Evolutionary conservation across 1,140 invertebrate genomes (phyloP).

Genomic region (Gryllus bimaculatus): DNA sequence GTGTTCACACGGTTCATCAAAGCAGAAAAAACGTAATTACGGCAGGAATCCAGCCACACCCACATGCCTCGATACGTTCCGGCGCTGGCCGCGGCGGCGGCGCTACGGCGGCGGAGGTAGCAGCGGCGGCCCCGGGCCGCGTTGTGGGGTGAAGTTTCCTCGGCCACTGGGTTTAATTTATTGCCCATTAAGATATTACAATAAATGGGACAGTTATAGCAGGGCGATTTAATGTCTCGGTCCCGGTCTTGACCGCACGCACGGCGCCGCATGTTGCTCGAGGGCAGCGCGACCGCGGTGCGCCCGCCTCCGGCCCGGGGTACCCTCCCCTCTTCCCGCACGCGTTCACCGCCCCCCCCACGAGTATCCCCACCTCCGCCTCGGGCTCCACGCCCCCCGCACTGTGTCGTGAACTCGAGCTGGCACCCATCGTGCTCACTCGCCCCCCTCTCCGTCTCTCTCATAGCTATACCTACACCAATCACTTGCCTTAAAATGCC

Average conservation of each 20-base stretch:
- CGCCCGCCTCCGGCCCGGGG: no score
- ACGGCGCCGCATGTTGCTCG: background rate
- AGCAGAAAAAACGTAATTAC: slow-evolving; percentile 5
- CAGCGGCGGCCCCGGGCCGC: no score
- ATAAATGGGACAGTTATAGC: background rate
- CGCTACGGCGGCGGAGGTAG: background rate
- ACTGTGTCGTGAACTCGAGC: no score
- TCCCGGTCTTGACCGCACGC: background rate
- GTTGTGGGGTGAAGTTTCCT: background rate
- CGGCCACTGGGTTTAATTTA: background rate
- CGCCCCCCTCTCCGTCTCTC: no score
- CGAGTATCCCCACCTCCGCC: no score
- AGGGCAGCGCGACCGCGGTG: background rate
- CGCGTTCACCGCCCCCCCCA: no score
- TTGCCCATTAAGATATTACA: slow-evolving; percentile 1
- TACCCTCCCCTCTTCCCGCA: no score
- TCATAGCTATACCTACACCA: no score
- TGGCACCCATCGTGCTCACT: no score
- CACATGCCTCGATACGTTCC: background rate
- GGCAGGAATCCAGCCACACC: background rate
- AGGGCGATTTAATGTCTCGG: background rate
- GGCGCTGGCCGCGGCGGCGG: no score
- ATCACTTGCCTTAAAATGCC: no score
- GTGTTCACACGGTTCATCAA: slow-evolving; percentile 3
- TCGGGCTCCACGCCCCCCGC: no score